Percentiles rank a stretch among this genome's conserved stretches.
phyloP scores from a whole-genome alignment of 2,888 invertebrate species.

The Digitonthophagus gazella region DNA sequence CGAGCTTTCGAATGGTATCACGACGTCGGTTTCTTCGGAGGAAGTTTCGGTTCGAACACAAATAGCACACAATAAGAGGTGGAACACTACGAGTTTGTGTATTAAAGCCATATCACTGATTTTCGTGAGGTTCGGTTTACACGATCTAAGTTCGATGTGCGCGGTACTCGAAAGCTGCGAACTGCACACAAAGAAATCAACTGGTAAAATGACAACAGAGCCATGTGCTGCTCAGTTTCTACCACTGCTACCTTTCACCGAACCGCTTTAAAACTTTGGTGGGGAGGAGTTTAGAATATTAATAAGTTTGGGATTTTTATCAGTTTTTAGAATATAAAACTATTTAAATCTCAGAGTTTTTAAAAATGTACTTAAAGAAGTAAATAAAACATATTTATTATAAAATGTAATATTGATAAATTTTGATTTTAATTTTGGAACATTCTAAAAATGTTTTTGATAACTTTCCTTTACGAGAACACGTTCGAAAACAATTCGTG shows the following conservation, averaged over 20 bases:
- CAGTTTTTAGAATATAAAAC: not conserved
- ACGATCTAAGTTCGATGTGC: not conserved
- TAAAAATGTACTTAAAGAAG: too few species aligned
- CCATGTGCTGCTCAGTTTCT: conserved; percentile 18
- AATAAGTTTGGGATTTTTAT: too few species aligned
- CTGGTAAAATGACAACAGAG: conserved; percentile 16
- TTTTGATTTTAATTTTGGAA: too few species aligned
- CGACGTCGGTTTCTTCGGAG: not conserved
- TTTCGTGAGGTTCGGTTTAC: too few species aligned
- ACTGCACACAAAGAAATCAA: conserved; percentile 1
- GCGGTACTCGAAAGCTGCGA: not conserved
- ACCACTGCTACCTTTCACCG: conserved; percentile 14
- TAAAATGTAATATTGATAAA: too few species aligned
- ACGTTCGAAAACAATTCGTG: not conserved
- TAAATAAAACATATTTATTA: too few species aligned
- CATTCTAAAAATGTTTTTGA: not conserved
- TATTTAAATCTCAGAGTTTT: too few species aligned
- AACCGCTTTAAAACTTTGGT: conserved; percentile 10
- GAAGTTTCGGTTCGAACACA: not conserved
- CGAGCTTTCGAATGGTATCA: not conserved
- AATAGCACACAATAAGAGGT: not conserved
- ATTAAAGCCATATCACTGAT: not conserved
- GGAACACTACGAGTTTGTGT: not conserved
- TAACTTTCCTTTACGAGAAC: not conserved
- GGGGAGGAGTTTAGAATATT: too few species aligned